phyloP scores from a whole-genome alignment of 2,797 vertebrate genomes.

The Schizothorax lantsangensis region DNA sequence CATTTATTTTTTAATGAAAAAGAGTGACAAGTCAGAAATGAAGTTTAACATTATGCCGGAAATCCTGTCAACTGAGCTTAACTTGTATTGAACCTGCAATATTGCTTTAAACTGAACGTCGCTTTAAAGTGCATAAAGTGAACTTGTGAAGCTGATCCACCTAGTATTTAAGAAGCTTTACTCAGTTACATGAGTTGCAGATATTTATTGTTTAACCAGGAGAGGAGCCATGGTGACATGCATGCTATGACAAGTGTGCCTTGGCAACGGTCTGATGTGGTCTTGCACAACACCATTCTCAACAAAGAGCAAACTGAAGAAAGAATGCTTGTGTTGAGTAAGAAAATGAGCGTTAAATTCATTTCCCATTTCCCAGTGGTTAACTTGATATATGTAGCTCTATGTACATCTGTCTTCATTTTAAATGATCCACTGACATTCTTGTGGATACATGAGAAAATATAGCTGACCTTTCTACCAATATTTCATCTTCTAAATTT shows the following conservation, averaged over 20 bases:
- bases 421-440: neutral
- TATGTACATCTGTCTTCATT: neutral
- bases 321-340: slow-evolving; percentile 18
- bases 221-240: slow-evolving; percentile 73
- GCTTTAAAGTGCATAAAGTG: slow-evolving; percentile 54
- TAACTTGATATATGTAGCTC: neutral
- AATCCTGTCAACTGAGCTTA: neutral
- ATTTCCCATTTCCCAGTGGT: neutral
- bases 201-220: slow-evolving; percentile 75
- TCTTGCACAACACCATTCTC: slow-evolving; percentile 56
- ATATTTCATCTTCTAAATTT: neutral
- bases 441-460: neutral
- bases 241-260: slow-evolving; percentile 71
- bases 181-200: slow-evolving; percentile 69
- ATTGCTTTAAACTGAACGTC: slow-evolving; percentile 20
- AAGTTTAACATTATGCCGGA: neutral
- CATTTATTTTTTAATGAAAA: no score
- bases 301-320: slow-evolving; percentile 33
- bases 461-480: neutral
- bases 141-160: slow-evolving; percentile 60
- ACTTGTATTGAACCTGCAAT: neutral
- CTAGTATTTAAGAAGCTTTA: slow-evolving; percentile 70
- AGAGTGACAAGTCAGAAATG: neutral
- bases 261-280: slow-evolving; percentile 56
- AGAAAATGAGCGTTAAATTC: neutral